Conservation (phyloP, 1,140 invertebrate species). For the Pseudachorutes palmiensis region DNA sequence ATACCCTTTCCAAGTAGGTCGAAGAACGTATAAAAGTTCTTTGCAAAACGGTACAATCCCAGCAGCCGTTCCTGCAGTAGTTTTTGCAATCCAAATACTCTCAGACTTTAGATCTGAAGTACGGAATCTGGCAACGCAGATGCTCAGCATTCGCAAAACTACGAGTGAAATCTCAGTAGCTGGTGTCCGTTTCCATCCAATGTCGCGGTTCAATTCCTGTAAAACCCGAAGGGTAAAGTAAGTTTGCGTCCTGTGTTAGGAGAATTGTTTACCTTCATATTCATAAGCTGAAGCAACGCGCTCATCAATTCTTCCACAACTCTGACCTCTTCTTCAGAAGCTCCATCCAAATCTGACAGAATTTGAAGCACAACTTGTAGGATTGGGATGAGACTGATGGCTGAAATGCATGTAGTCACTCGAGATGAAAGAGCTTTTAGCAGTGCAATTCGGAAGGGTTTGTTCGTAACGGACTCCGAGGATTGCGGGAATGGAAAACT, state of each 20-base stretch:
- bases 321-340: constrained; percentile 25
- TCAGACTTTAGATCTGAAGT: constrained; percentile 27
- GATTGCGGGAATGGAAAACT: not conserved
- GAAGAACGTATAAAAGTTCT: constrained; percentile 29
- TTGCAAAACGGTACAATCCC: constrained; percentile 31
- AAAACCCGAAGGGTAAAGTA: too few species aligned
- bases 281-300: constrained; percentile 29
- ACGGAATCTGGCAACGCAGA: constrained; percentile 33
- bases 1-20: constrained; percentile 35
- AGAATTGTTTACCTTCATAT: constrained; percentile 23
- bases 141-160: constrained; percentile 34
- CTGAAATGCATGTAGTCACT: constrained; percentile 55
- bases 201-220: constrained; percentile 20
- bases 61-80: constrained; percentile 28
- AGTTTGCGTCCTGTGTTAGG: too few species aligned
- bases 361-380: constrained; percentile 83
- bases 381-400: constrained; percentile 78
- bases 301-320: constrained; percentile 28
- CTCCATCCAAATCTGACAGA: constrained; percentile 58
- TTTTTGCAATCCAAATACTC: constrained; percentile 35
- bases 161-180: constrained; percentile 32
- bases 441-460: constrained; percentile 55
- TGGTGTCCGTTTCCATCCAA: constrained; percentile 30
- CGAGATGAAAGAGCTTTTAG: constrained; percentile 58
- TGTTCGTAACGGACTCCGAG: constrained; percentile 37